These are phyloP conservation scores for Dryobates pubescens DNA, from an alignment of 2,797 vertebrate genomes.

Conservation along the genomic window DNA sequence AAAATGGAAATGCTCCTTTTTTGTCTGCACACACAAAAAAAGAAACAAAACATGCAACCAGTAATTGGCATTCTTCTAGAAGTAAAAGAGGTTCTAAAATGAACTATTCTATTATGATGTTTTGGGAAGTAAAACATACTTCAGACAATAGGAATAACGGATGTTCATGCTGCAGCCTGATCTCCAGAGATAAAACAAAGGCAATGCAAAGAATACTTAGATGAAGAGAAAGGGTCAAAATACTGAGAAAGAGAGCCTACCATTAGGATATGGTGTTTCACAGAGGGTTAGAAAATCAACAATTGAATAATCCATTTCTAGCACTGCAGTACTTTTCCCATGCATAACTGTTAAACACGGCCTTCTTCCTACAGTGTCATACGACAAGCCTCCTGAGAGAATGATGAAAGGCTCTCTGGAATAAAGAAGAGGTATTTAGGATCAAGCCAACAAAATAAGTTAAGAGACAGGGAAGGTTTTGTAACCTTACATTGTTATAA, in stretches of 20 bases:
- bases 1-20: neutral
- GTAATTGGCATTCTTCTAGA: neutral
- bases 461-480: neutral
- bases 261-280: slow-evolving; percentile 97
- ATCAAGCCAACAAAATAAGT: neutral
- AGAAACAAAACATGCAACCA: neutral
- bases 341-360: slow-evolving; percentile 99
- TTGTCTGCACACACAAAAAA: neutral
- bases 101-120: neutral
- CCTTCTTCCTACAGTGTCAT: slow-evolving; percentile 94
- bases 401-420: slow-evolving; percentile 96
- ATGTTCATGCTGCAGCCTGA: neutral
- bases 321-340: slow-evolving; percentile 94
- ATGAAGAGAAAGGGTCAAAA: neutral
- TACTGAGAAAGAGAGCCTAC: slow-evolving; percentile 73
- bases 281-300: slow-evolving; percentile 98
- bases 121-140: neutral
- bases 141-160: neutral
- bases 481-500: neutral
- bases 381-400: slow-evolving; percentile 95
- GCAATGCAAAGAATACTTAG: neutral
- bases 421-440: slow-evolving; percentile 36
- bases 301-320: slow-evolving; percentile 99
- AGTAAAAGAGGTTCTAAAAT: neutral
- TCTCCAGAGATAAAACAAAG: neutral